Base-by-base conservation (phyloP, 2,888 invertebrate species). In the Dorcus parallelipipedus region DNA sequence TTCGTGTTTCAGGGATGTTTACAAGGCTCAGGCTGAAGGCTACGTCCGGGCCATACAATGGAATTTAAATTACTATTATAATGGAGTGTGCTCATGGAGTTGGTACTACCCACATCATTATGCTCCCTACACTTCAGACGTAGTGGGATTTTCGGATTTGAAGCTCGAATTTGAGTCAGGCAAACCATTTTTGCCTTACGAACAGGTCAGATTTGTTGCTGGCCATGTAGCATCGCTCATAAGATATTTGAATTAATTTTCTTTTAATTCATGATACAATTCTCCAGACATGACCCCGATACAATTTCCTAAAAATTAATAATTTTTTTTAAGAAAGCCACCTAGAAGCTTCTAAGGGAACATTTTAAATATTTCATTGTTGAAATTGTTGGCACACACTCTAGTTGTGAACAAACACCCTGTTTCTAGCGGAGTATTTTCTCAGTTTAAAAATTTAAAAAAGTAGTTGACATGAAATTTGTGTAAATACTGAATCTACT, bases 71-170 rank as follows among this genome's bases (percentile, higher is more conserved):
- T 99, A 99, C 78, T 99, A 99, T 78, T 98, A 96, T 79, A 89
- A 93, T 71, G 98, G 98, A 5, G 94, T 96, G 47, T 91, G 91
- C 52, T 97, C 96, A 0, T 99, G 99, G 99, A 92, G 94, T 38
- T 99, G 98, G 98, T 97, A 85, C 79, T 99, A 97, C 78, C 96
- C 97, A 0, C 93, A 94, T 73, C 97, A 99, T 78, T 99, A 98
- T 78, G 93, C 97, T 0, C 98, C 98, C 0, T 97, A 90, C 75
- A 91, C 97, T 67, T 97, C 97, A 3, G 98, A 98, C 76, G 86
- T 98, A 39, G 88, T 86, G 68, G 87, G 89, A 57, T 95, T 97
- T 73, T 82, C 85, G 64, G 80, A 76, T 67, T 68, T 77, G 39
- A 83, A 89, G 68, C 82, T 97, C n/a, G 83, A 88, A 38, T 97